A percentile compares a stretch with the other conserved stretches of the same genome.
These are phyloP conservation scores for Capromys pilorides DNA, from an alignment of 2,797 vertebrate genomes.

Conservation along the genomic window DNA sequence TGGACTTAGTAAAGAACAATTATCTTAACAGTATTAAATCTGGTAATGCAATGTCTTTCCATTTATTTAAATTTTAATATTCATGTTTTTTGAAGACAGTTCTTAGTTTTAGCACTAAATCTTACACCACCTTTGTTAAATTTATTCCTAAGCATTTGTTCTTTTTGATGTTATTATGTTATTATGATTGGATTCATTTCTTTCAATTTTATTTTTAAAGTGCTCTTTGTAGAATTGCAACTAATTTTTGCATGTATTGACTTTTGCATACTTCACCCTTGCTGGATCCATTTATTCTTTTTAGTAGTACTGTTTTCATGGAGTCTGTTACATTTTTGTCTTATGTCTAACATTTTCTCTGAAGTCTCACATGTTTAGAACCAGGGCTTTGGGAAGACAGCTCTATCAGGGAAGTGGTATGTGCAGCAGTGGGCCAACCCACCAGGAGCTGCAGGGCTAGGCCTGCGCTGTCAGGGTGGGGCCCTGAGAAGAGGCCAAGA, in stretches of 20 bases:
- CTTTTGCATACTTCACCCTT: background rate
- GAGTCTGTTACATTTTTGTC: background rate
- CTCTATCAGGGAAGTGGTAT: too few relatives aligned
- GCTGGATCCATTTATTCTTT: background rate
- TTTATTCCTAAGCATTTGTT: constrained; percentile 17
- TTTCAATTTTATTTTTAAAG: background rate
- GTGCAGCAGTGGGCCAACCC: background rate
- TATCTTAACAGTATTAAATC: background rate
- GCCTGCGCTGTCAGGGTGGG: background rate
- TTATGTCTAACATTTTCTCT: background rate
- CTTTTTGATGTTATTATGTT: background rate
- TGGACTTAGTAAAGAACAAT: background rate
- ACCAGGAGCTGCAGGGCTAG: background rate
- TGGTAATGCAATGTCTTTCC: background rate
- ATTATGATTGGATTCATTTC: background rate
- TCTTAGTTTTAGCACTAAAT: background rate
- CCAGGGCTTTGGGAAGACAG: too few relatives aligned
- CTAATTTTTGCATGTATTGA: background rate
- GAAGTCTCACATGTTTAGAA: background rate
- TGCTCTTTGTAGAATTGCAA: constrained; percentile 13
- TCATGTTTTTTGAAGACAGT: background rate
- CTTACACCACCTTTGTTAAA: background rate
- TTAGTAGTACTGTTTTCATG: background rate
- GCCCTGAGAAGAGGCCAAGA: background rate
- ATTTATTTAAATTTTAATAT: constrained; percentile 49